Percentiles rank a stretch among this genome's conserved stretches.
Evolutionary conservation across 1,140 invertebrate species (phyloP).

Genomic region (Aphelenchoides avenae): DNA sequence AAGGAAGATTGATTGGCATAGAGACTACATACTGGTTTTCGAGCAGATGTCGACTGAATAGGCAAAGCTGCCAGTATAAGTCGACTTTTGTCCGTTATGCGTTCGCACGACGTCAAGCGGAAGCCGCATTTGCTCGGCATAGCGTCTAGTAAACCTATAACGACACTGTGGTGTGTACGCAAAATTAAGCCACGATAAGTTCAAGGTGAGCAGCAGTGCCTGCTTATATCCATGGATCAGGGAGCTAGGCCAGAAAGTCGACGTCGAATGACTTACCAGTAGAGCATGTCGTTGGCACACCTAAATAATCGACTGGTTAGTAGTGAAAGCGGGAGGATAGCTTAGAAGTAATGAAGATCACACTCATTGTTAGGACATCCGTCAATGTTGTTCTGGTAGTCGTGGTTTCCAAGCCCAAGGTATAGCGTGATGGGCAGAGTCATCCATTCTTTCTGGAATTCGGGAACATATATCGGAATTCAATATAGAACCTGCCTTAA

Average conservation of each 20-base stretch:
- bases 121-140: slow-evolving; percentile 28
- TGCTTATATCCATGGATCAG: neutral
- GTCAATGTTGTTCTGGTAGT: slow-evolving; percentile 53
- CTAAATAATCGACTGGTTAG: no score
- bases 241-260: neutral
- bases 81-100: slow-evolving; percentile 27
- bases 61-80: slow-evolving; percentile 33
- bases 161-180: no score
- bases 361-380: slow-evolving; percentile 50
- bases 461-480: neutral
- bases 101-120: slow-evolving; percentile 17
- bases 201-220: neutral
- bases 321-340: no score
- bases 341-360: no score
- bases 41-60: slow-evolving; percentile 39
- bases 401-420: slow-evolving; percentile 49
- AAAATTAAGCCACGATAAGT: no score
- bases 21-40: slow-evolving; percentile 17
- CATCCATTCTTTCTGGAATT: slow-evolving; percentile 39
- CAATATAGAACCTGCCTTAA: slow-evolving; percentile 32
- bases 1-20: neutral
- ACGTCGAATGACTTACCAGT: slow-evolving; percentile 31
- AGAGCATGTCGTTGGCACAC: slow-evolving; percentile 51
- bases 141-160: slow-evolving; percentile 35
- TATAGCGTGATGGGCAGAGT: slow-evolving; percentile 44